Evolutionary conservation across 2,888 invertebrate species (phyloP), one percentile per base, ranked within the genome.

Genomic region (Ellobium chinense): DNA sequence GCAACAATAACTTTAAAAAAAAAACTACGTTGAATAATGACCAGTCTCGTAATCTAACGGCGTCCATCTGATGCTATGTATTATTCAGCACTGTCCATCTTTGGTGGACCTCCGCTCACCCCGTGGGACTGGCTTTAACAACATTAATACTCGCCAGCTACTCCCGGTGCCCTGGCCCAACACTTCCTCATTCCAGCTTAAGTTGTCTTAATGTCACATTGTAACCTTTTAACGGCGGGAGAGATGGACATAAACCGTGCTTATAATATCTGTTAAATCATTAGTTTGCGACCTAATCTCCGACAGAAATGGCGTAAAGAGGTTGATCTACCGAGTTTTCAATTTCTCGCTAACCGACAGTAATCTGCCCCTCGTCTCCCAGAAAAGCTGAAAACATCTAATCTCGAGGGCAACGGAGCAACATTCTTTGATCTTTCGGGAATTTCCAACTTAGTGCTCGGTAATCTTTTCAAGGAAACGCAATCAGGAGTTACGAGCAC

Each of bases 11-110:
- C n/a, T n/a, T n/a, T n/a, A n/a, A n/a, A n/a, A n/a, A n/a, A n/a
- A n/a, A n/a, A n/a, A n/a, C n/a, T n/a, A n/a, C 39, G 24, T n/a
- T 66, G 37, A 39, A 66, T 39, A 21, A 39, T 14, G 37, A 27
- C 21, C 37, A 27, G 21, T 27, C 46, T 54, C 0, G 31, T 37
- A 65, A 39, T 75, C 39, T 75, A 75, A 75, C 46, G 29, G 46
- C 12, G 75, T 65, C 75, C 65, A 74, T 65, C 39, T 37, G 24
- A 21, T 39, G 29, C 46, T 21, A 65, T 65, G 29, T 46, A 75
- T 75, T 65, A 75, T 75, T 75, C 31, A 75, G 37, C 65, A 75
- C 39, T 75, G 75, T 75, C 75, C 75, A 65, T 75, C 75, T 65
- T 54, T 27, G 34, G 31, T 31, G 54, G 46, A 39, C 46, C n/a